Base-by-base conservation (phyloP, 2,113 vertebrate genomes). In the Pampusana beccarii region DNA sequence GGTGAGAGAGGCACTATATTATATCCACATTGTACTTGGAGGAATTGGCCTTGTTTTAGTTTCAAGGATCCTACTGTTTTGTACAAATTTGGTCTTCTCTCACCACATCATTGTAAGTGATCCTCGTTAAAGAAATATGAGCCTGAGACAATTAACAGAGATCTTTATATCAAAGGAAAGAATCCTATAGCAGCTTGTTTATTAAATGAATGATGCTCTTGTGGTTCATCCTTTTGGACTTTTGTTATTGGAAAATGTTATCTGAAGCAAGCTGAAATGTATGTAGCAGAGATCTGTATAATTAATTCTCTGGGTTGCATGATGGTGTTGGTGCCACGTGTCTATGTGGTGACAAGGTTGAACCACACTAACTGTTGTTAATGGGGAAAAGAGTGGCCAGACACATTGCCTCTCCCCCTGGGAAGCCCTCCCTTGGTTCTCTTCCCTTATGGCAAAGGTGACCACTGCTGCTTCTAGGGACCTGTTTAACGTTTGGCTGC, bases 401-500 rank as follows among this genome's bases (percentile, higher is more conserved):
- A 51, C 10, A 24, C 4, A 2, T 33, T 69, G 33, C 25, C 28
- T 73, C 21, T 80, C 23, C 33, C 33, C 10, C 0, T 2, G 34
- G 26, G 34, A 91, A 85, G 42, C 33, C 17, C 14, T 90, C 26
- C 19, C 9, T 6, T 36, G 21, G 28, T 38, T 79, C 25, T 69
- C n/a, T 65, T 80, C 31, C 2, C 1, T 66, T 66, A 67, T 28
- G 78, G 20, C 14, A 86, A 93, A 95, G 69, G 70, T 82, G 44
- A 79, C 42, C n/a, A 70, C 31, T 56, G 26, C 80, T 88, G 19
- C 56, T 58, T 94, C 62, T 79, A 90, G 66, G 86, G 56, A 31
- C 53, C 85, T 77, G 38, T 54, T 95, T 86, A 74, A 61, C 6
- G 3, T 92, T 93, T 96, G 91, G 64, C 72, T 86, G 74, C 74